Base-by-base conservation (phyloP, 2,797 vertebrate genomes). In the Galago senegalensis region DNA sequence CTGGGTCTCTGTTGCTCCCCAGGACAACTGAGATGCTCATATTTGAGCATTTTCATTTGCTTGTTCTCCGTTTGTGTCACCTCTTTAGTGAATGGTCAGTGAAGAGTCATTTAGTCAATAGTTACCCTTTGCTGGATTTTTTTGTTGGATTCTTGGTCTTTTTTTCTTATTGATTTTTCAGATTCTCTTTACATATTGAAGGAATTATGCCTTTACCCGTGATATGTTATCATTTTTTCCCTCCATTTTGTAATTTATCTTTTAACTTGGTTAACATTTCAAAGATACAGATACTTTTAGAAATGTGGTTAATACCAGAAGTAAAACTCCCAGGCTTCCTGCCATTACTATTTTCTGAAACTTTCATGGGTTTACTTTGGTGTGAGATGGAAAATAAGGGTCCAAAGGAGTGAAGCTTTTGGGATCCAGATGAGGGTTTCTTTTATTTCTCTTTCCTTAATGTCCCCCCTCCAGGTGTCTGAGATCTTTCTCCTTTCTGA, bases 401-500 rank as follows among this genome's bases (percentile, higher is more conserved):
- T 60, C 11, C 21, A 58, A 79, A 80, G 67, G 60, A 88, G 18
- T 87, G 53, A 93, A 69, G 18, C 58, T 82, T 53, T 95, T 79
- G 83, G 84, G 20, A 65, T 76, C 29, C 17, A 72, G 70, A 89
- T 81, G 18, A 95, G 67, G n/a, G 91, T 77, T 77, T 49, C 12
- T 21, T 91, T n/a, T 63, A 29, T 95, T 97, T 97, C 46, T 69
- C 69, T 87, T 80, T 87, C 17, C 96, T 7, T 63, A 40, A 49
- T 67, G 81, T 60, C 17, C 31, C 87, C 89, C 61, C 61, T 82
- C 27, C 31, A 73, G 63, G 53, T 97, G 82, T 89, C 72, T 95
- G 67, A 80, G 96, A 94, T 95, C 29, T 94, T 7, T 17, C 37
- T 80, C 14, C 58, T 93, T 97, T 88, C 82, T 95, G 94, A 91